Percentiles rank a stretch among this genome's conserved stretches.
Evolutionary conservation across 1,140 invertebrate species (phyloP).

Genomic region (Panagrolaimus sp.): DNA sequence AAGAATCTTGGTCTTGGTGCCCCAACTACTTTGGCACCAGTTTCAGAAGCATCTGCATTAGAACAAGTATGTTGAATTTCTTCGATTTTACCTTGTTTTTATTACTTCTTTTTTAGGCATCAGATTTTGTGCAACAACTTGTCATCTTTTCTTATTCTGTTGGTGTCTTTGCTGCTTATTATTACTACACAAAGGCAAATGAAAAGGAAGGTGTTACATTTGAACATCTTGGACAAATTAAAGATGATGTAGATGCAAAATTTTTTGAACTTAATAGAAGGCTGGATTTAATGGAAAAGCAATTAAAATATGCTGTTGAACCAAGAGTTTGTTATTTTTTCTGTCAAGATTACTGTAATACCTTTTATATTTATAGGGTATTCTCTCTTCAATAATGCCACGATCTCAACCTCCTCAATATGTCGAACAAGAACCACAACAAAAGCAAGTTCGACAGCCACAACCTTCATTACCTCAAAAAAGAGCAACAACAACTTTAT

Average conservation of each 20-base stretch:
- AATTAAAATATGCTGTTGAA: constrained; percentile 7
- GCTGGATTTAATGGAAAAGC: neutral
- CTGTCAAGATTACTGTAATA: no score
- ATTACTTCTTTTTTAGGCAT: constrained; percentile 30
- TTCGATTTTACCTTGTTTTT: constrained; percentile 55
- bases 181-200: constrained; percentile 35
- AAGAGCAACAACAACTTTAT: constrained; percentile 27
- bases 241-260: constrained; percentile 4
- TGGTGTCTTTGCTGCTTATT: constrained; percentile 43
- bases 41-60: constrained; percentile 33
- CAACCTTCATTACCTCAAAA: no score
- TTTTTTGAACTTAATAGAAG: constrained; percentile 4
- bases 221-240: constrained; percentile 25
- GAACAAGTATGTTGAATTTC: constrained; percentile 28
- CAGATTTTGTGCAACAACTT: constrained; percentile 43
- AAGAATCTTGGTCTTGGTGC: constrained; percentile 43
- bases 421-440: constrained; percentile 53
- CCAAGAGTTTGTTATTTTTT: constrained; percentile 35
- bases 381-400: neutral
- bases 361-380: neutral
- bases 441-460: neutral
- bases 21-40: constrained; percentile 27
- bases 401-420: constrained; percentile 24
- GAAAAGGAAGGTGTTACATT: constrained; percentile 33
- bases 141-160: constrained; percentile 45